phyloP scores from a whole-genome alignment of 2,888 invertebrate species.

The Limnephilus marmoratus region DNA sequence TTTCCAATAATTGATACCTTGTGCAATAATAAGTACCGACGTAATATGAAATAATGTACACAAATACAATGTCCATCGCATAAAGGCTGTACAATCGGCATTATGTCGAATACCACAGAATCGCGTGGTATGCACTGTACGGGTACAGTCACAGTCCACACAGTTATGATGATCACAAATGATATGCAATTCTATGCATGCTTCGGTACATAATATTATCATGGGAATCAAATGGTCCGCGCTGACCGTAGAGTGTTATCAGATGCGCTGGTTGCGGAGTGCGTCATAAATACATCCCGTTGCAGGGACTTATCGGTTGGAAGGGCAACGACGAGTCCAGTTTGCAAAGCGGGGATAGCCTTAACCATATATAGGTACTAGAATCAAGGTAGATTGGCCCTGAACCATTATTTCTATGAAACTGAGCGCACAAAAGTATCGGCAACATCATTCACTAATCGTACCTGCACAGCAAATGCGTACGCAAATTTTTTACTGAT shows the following conservation, averaged over 20 bases:
- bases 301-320: background rate
- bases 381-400: too few species aligned
- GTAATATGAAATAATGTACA: too few species aligned
- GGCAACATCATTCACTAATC: too few species aligned
- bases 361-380: too few species aligned
- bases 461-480: too few species aligned
- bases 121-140: background rate
- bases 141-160: background rate
- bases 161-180: conserved; percentile 2
- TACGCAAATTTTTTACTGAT: too few species aligned
- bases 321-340: too few species aligned
- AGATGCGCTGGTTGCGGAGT: background rate
- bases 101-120: background rate
- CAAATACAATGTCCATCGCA: background rate
- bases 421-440: too few species aligned
- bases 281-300: background rate
- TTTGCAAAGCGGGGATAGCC: too few species aligned
- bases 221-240: background rate
- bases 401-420: too few species aligned
- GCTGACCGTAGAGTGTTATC: background rate
- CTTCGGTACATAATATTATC: background rate
- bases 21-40: too few species aligned
- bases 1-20: too few species aligned
- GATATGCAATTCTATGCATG: background rate
- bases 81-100: background rate